phyloP scores from a whole-genome alignment of 1,140 invertebrate genomes.

The Lepidotrigona ventralis region DNA sequence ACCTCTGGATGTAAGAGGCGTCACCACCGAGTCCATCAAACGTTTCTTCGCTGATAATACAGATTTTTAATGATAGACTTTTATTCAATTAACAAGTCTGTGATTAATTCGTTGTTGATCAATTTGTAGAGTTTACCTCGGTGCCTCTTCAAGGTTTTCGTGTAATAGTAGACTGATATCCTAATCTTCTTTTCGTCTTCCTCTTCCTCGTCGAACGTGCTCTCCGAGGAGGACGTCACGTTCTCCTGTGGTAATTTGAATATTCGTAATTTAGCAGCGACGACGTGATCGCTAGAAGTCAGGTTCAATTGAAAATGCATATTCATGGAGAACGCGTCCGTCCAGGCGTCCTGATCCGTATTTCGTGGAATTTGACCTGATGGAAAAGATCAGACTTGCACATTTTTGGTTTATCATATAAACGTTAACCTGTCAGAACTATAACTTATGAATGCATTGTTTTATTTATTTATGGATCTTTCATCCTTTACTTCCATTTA shows the following conservation, averaged over 20 bases:
- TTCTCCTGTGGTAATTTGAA: conserved; percentile 80
- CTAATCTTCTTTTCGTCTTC: conserved; percentile 82
- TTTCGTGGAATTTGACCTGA: conserved; percentile 81
- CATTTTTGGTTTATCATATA: background rate
- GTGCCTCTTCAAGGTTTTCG: conserved; percentile 81
- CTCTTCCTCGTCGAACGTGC: conserved; percentile 69
- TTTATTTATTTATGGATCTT: background rate
- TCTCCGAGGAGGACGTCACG: conserved; percentile 58
- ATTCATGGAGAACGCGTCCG: conserved; percentile 80
- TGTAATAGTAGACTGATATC: conserved; percentile 84
- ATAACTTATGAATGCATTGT: background rate
- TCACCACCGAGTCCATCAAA: conserved; percentile 81
- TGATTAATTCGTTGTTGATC: too few species aligned
- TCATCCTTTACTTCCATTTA: background rate
- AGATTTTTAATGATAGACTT: background rate
- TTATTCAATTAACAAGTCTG: background rate
- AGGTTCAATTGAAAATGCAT: conserved; percentile 81
- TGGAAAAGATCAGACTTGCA: background rate
- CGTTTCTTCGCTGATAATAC: conserved; percentile 79
- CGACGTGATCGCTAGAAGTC: conserved; percentile 77
- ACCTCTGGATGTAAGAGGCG: conserved; percentile 73
- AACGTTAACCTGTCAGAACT: background rate
- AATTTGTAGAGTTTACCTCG: conserved; percentile 75
- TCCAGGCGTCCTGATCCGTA: conserved; percentile 81
- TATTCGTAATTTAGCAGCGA: conserved; percentile 81